A percentile compares a stretch with the other conserved stretches of the same genome.
phyloP scores from a whole-genome alignment of 2,888 invertebrate genomes.

The Plusia festucae region DNA sequence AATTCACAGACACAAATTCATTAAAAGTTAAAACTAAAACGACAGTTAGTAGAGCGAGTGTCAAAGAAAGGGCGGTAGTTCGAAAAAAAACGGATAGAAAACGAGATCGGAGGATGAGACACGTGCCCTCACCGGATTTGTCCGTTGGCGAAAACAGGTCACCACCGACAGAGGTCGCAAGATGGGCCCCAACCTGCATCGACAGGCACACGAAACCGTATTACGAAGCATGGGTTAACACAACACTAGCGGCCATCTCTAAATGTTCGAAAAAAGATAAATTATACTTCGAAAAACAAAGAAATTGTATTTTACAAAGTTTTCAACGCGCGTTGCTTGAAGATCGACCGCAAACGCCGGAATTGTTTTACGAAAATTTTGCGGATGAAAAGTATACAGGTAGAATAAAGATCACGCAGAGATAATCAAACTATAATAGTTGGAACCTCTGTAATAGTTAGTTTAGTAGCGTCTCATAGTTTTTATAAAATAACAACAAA shows the following conservation, averaged over 20 bases:
- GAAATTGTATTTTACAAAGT: slow-evolving; percentile 51
- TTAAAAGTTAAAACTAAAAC: slow-evolving; percentile 29
- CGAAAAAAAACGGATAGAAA: slow-evolving; percentile 35
- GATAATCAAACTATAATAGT: no score
- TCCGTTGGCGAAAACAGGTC: slow-evolving; percentile 43
- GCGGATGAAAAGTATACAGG: slow-evolving; percentile 75
- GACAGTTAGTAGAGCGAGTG: slow-evolving; percentile 20
- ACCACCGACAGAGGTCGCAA: slow-evolving; percentile 75
- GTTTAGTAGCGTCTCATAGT: no score
- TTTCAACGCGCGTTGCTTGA: slow-evolving; percentile 59
- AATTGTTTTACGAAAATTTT: slow-evolving; percentile 65
- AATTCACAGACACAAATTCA: slow-evolving; percentile 33
- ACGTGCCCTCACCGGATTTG: slow-evolving; percentile 31
- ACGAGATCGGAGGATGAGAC: slow-evolving; percentile 10
- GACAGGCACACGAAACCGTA: slow-evolving; percentile 74
- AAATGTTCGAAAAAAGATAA: slow-evolving; percentile 65
- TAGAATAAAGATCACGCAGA: slow-evolving; percentile 71
- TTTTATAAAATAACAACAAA: no score
- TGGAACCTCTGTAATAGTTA: not conserved
- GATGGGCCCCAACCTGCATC: slow-evolving; percentile 73
- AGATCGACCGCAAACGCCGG: slow-evolving; percentile 61
- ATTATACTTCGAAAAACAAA: slow-evolving; percentile 24
- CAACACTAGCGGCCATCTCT: slow-evolving; percentile 71
- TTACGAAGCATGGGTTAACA: slow-evolving; percentile 83
- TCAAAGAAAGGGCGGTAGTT: slow-evolving; percentile 31